These are phyloP conservation scores for Augiades crinisus DNA, from an alignment of 2,888 invertebrate species.

Conservation along the genomic window DNA sequence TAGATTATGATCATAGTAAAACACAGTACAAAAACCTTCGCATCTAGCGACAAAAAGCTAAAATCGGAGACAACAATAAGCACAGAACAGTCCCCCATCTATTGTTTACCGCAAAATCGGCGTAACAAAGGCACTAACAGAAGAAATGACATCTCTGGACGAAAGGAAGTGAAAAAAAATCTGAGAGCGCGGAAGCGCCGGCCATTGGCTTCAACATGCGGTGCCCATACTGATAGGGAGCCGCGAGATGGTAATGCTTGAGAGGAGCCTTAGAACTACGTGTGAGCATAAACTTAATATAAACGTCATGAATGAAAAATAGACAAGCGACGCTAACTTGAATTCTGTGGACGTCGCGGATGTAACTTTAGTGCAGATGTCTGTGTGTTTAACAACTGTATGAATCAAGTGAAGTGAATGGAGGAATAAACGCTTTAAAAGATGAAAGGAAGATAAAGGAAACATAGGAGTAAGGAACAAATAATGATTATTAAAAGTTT, in stretches of 20 bases:
- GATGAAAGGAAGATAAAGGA: too few relatives aligned
- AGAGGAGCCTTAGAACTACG: constrained; percentile 9
- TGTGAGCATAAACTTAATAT: constrained; percentile 15
- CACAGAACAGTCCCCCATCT: not conserved
- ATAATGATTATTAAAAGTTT: too few relatives aligned
- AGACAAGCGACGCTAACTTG: not conserved
- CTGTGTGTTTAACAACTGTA: too few relatives aligned
- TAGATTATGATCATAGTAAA: too few relatives aligned
- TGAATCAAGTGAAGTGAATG: too few relatives aligned
- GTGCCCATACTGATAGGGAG: constrained; percentile 57
- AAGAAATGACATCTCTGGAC: constrained; percentile 20
- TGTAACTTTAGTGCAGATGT: too few relatives aligned
- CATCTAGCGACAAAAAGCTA: not conserved
- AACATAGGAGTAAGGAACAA: too few relatives aligned
- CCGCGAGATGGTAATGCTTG: constrained; percentile 42
- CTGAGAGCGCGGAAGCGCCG: constrained; percentile 59
- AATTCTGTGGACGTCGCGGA: constrained; percentile 7
- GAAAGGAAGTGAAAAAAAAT: constrained; percentile 61
- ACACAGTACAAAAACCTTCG: too few relatives aligned
- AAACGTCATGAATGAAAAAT: constrained; percentile 9
- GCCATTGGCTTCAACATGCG: constrained; percentile 57
- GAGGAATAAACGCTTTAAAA: too few relatives aligned
- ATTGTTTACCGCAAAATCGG: constrained; percentile 3
- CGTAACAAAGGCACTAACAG: constrained; percentile 7
- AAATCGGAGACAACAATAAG: not conserved